A percentile compares a stretch with the other conserved stretches of the same genome.
phyloP scores from a whole-genome alignment of 2,113 vertebrate genomes.

The Austrofundulus limnaeus region DNA sequence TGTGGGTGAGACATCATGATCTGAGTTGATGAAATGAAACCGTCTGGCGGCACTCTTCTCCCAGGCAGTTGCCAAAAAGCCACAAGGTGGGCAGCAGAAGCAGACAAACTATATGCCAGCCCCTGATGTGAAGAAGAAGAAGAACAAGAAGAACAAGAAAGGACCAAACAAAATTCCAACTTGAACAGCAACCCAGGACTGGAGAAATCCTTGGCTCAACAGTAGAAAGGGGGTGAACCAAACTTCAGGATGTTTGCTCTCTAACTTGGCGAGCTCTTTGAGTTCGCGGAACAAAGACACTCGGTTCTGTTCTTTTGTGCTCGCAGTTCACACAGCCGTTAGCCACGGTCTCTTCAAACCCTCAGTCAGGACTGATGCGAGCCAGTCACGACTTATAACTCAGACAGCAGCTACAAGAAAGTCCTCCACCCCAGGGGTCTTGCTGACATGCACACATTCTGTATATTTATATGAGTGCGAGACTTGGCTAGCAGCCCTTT shows the following conservation, averaged over 20 bases:
- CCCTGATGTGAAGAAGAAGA: slow-evolving; percentile 47
- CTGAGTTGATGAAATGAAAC: slow-evolving; percentile 60
- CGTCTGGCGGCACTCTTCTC: slow-evolving; percentile 30
- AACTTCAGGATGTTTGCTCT: slow-evolving; percentile 70
- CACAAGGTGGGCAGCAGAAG: slow-evolving; percentile 58
- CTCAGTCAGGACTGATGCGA: slow-evolving; percentile 45
- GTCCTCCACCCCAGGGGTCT: slow-evolving; percentile 43
- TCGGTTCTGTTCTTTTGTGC: slow-evolving; percentile 52
- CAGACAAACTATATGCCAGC: slow-evolving; percentile 59
- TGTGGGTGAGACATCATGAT: slow-evolving; percentile 47
- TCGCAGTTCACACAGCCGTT: slow-evolving; percentile 55
- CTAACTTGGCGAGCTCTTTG: slow-evolving; percentile 53
- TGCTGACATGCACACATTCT: slow-evolving; percentile 30
- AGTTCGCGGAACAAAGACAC: slow-evolving; percentile 57
- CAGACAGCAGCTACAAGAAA: slow-evolving; percentile 46
- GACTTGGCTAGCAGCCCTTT: slow-evolving; percentile 45
- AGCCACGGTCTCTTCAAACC: slow-evolving; percentile 57
- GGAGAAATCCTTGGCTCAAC: slow-evolving; percentile 27
- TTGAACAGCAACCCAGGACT: slow-evolving; percentile 23
- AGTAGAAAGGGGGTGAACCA: slow-evolving; percentile 18
- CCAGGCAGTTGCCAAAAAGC: slow-evolving; percentile 51
- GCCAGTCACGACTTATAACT: slow-evolving; percentile 62
- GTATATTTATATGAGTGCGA: slow-evolving; percentile 27
- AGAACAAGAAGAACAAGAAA: slow-evolving; percentile 51
- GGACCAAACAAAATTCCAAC: slow-evolving; percentile 44